Percentiles rank a stretch among this genome's conserved stretches.
Conservation (phyloP, 2,888 invertebrate genomes). For the Eumacrocentrus americanus region DNA sequence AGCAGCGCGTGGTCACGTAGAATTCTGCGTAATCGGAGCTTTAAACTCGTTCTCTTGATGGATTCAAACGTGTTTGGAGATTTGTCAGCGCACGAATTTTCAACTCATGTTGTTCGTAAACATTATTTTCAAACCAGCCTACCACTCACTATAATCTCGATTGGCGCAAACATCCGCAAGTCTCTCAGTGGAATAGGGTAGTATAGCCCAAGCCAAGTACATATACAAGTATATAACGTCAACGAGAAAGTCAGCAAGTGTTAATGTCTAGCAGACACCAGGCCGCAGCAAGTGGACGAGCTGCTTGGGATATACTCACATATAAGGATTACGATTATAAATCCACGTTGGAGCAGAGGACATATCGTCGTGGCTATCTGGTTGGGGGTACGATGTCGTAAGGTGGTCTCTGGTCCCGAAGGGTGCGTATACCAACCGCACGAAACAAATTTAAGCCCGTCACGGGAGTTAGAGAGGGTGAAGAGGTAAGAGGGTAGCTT, state of each 20-base stretch:
- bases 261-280: conserved; percentile 10
- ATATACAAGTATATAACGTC: conserved; percentile 10
- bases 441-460: conserved; percentile 28
- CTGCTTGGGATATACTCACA: not conserved
- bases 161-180: too few relatives aligned
- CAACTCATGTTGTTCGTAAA: not conserved
- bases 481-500: conserved; percentile 8
- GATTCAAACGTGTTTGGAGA: not conserved
- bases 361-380: conserved; percentile 22
- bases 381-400: conserved; percentile 24
- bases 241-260: conserved; percentile 9
- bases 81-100: not conserved
- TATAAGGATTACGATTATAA: conserved; percentile 28
- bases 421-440: conserved; percentile 22
- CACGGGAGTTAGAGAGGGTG: conserved; percentile 3
- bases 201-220: not conserved
- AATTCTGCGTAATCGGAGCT: not conserved
- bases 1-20: not conserved
- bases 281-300: too few relatives aligned
- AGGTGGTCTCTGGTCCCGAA: conserved; percentile 28
- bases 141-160: too few relatives aligned
- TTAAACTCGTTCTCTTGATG: conserved; percentile 1
- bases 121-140: not conserved
- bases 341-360: conserved; percentile 17
- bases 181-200: too few relatives aligned